Conservation (phyloP, 2,797 vertebrate species). For the Tragelaphus oryx region DNA sequence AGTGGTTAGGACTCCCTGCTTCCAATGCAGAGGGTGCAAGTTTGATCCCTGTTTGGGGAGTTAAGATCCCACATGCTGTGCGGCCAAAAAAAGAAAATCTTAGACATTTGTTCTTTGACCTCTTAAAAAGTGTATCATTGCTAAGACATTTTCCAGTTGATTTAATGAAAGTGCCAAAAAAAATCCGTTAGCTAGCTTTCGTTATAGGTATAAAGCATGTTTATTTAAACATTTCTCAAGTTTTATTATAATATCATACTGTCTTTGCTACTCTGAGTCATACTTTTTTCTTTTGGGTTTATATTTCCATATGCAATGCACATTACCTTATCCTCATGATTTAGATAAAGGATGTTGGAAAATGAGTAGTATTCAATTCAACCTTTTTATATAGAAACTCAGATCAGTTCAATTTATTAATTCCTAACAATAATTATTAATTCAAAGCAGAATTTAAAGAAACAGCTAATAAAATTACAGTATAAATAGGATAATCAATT, state of each 20-base stretch:
- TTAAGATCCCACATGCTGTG: background rate
- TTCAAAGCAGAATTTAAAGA: constrained; percentile 12
- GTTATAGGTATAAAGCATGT: background rate
- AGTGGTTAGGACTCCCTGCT: background rate
- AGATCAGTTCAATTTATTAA: background rate
- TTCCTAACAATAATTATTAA: background rate
- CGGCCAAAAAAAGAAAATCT: background rate
- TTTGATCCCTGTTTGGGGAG: background rate
- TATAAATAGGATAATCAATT: background rate
- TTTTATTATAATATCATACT: background rate
- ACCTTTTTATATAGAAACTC: background rate
- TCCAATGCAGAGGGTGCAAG: background rate
- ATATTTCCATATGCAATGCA: background rate
- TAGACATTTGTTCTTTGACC: background rate
- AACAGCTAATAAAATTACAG: background rate
- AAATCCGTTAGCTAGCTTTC: background rate
- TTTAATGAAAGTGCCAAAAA: background rate
- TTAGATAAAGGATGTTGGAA: background rate
- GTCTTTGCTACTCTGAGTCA: background rate
- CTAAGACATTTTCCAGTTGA: background rate
- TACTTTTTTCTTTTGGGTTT: constrained; percentile 6
- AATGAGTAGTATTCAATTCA: background rate
- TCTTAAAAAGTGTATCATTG: background rate
- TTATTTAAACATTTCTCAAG: background rate
- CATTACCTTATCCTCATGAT: background rate